Evolutionary conservation across 2,888 invertebrate species (phyloP), one percentile per base, ranked within the genome.

Genomic region (Lysandra coridon): DNA sequence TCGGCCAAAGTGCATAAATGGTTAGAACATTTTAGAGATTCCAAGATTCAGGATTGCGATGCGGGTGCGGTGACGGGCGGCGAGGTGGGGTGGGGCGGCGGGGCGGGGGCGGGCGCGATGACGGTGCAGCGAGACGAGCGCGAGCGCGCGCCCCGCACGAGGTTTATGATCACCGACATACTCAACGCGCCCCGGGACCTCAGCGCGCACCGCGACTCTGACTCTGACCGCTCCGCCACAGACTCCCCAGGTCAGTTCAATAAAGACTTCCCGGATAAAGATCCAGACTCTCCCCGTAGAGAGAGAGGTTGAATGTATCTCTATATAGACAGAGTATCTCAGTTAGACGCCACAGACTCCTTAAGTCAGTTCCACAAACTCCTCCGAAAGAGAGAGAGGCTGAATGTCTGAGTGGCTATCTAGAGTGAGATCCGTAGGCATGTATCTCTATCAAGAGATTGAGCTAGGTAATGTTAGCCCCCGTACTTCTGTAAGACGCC

Each of bases 101-200:
- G 76, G 30, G 90, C 91, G 88, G 57, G 57, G 57, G 89, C 93
- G 93, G 90, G 94, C 91, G 90, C 95, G 94, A 95, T 95, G 95
- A 95, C 95, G 90, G 95, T 95, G 90, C 95, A 95, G 88, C 96
- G 95, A 89, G 96, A 92, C 90, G 96, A 96, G 90, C 88, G 98
- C 97, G 95, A 98, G 85, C 96, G 96, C 92, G 96, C 96, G 83
- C 96, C 96, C 78, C 95, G 97, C 85, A 97, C 98, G 81, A 95
- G 98, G 83, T 98, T 98, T 94, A 98, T 98, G 97, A 98, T 98
- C 93, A 98, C 97, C 85, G 98, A 98, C 90, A 98, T 98, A 86
- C 95, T 98, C 86, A 96, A 91, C 88, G 95, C 94, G 77, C 95
- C 95, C 81, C 95, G 95, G 83, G 95, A 96, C 88, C 94, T 95